A percentile compares a stretch with the other conserved stretches of the same genome.
These are phyloP conservation scores for Theocolax elegans DNA, from an alignment of 1,140 invertebrate species.

Conservation along the genomic window DNA sequence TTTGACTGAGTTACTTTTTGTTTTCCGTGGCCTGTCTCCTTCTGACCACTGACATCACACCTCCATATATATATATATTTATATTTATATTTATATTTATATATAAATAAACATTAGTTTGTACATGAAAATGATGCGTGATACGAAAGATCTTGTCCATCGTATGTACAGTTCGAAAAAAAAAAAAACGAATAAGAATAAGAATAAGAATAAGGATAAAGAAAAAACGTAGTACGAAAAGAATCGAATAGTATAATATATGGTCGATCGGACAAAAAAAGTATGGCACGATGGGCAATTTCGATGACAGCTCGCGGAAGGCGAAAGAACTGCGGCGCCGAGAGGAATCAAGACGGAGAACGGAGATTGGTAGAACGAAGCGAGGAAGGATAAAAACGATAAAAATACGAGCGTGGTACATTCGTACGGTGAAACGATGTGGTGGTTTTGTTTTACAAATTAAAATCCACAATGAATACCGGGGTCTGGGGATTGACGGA, in stretches of 20 bases:
- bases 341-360: slow-evolving; percentile 27
- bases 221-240: slow-evolving; percentile 10
- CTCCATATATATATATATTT: not conserved
- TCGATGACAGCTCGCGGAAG: slow-evolving; percentile 65
- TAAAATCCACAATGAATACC: too few species aligned
- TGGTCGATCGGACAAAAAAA: not conserved
- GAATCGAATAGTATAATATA: too few species aligned
- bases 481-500: too few species aligned
- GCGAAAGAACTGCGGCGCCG: slow-evolving; percentile 68
- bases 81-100: slow-evolving; percentile 3
- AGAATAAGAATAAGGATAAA: too few species aligned
- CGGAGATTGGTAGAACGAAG: not conserved
- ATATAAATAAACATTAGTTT: too few species aligned
- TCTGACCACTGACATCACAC: slow-evolving; percentile 5
- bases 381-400: slow-evolving; percentile 2
- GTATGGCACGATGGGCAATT: slow-evolving; percentile 60
- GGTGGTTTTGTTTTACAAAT: too few species aligned
- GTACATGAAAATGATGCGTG: too few species aligned
- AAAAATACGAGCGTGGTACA: too few species aligned
- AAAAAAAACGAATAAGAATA: not conserved
- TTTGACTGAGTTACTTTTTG: not conserved
- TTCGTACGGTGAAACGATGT: too few species aligned
- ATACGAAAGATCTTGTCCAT: slow-evolving; percentile 28
- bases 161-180: slow-evolving; percentile 10
- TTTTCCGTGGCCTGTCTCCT: slow-evolving; percentile 8